phyloP scores from a whole-genome alignment of 2,888 invertebrate species.

The Macrophya annulata region DNA sequence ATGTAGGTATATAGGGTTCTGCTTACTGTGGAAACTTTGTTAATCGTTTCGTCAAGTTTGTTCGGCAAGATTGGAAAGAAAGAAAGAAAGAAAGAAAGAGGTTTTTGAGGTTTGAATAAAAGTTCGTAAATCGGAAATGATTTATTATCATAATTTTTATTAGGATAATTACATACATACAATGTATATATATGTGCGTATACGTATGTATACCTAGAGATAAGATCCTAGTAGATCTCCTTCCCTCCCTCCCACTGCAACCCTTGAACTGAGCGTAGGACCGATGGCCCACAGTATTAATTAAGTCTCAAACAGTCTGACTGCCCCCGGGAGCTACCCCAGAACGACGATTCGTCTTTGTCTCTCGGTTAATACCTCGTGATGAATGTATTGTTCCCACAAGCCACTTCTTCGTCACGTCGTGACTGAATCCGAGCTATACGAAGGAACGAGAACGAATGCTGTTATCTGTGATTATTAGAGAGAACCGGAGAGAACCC shows the following conservation, averaged over 20 bases:
- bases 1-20: neutral
- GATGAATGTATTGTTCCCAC: slow-evolving; percentile 47
- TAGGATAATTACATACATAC: neutral
- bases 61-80: neutral
- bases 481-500: neutral
- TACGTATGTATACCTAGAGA: neutral
- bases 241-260: neutral
- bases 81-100: neutral
- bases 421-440: neutral
- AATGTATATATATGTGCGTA: neutral
- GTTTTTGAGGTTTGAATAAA: neutral
- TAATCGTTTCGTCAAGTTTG: neutral
- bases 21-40: neutral
- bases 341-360: slow-evolving; percentile 42
- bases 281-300: slow-evolving; percentile 14
- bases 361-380: slow-evolving; percentile 41
- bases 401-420: slow-evolving; percentile 51
- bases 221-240: neutral
- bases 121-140: neutral
- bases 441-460: neutral
- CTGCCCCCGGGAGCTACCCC: neutral
- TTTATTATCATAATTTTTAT: neutral
- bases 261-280: neutral
- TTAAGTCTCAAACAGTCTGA: slow-evolving; percentile 21
- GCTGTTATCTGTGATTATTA: slow-evolving; percentile 8